Evolutionary conservation across 1,140 invertebrate species (phyloP), one percentile per base, ranked within the genome.

Genomic region (Drosophila bipectinata): DNA sequence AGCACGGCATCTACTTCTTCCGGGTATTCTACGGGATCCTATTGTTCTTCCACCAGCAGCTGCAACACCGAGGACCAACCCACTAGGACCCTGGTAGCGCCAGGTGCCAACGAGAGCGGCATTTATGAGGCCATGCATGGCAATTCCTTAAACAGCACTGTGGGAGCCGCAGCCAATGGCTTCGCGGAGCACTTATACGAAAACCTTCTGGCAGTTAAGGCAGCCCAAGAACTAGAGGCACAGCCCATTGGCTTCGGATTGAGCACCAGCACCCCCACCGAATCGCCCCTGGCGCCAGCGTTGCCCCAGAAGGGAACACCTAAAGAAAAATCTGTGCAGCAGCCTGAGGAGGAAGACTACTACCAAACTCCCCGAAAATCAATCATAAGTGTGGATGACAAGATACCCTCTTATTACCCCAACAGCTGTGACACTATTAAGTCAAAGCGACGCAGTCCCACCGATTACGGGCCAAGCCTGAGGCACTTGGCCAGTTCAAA

Each of bases 381-480:
- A 8, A 84, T 90, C 12, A 90, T 90, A 5, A 91, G 85, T 53
- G 72, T 92, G 10, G 91, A 92, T 49, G 91, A 92, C 2, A 92
- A 92, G 53, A 77, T 91, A 53, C 91, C 91, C 2, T 92, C 91
- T 0, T 92, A 92, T 49, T 92, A 92, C 68, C 91, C 91, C 5
- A 92, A 92, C 39, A 91, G 82, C 41, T 91, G 90, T 58, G 90
- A 91, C 41, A 87, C 88, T 0, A 21, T 84, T 0, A 91, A 91
- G 61, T 75, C 78, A 4, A 87, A 83, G 37, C 77, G 90, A 28
- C 77, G 84, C 34, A 84, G 84, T 58, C 77, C 81, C 15, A 48
- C 64, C 68, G 44, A 81, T 12, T 32, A 61, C 48, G 41, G 21
- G 39, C 64, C 18, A 44, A 72, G 32, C 9, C 60, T 91, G 7